A percentile compares a stretch with the other conserved stretches of the same genome.
Conservation (phyloP, 2,888 invertebrate species). For the Lasioglossum marginatum region DNA sequence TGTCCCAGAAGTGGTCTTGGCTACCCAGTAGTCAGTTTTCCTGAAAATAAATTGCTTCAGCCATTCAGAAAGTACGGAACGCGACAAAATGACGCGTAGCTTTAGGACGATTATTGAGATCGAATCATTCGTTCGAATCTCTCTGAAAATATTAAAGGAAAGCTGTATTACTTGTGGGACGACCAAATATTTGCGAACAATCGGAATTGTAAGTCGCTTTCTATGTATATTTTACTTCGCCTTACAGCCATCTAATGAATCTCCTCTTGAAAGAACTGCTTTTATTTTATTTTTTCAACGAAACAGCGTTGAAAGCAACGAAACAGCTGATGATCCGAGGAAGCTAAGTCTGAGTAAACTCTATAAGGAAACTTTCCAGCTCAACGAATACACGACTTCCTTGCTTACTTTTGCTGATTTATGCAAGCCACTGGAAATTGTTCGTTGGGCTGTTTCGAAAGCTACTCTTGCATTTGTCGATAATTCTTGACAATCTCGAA, state of each 20-base stretch:
- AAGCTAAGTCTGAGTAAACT: background rate
- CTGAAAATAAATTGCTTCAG: background rate
- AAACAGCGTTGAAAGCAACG: background rate
- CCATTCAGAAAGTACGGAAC: background rate
- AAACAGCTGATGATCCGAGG: background rate
- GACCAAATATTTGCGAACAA: background rate
- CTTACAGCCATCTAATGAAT: background rate
- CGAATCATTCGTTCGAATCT: too few species aligned
- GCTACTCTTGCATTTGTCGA: background rate
- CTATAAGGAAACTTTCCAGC: background rate
- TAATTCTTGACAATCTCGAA: background rate
- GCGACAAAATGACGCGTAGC: background rate
- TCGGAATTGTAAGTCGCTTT: background rate
- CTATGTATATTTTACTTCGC: background rate
- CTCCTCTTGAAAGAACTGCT: background rate
- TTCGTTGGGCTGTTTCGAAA: too few species aligned
- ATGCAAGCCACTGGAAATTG: background rate
- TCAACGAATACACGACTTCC: background rate
- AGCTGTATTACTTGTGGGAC: background rate
- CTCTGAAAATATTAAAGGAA: background rate
- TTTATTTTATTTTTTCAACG: background rate
- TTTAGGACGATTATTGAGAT: background rate
- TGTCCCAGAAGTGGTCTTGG: background rate
- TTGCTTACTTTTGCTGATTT: background rate
- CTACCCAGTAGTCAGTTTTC: background rate